phyloP scores from a whole-genome alignment of 2,888 invertebrate species.

The Athalia rosae region DNA sequence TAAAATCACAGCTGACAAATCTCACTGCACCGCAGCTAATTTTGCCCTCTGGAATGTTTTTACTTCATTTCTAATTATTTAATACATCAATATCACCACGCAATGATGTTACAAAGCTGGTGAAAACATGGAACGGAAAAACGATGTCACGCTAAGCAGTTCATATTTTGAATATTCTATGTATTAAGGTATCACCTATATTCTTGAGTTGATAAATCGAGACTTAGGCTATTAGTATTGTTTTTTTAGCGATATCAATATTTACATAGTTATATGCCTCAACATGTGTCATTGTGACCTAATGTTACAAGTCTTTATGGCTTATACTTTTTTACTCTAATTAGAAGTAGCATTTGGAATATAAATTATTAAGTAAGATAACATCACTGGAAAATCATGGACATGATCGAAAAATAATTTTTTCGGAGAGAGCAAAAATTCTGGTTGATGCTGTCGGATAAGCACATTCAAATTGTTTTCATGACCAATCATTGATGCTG shows the following conservation, averaged over 20 bases:
- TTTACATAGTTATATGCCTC: neutral
- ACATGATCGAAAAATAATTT: neutral
- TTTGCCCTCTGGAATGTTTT: neutral
- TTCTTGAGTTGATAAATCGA: constrained; percentile 18
- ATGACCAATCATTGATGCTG: neutral
- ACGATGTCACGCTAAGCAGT: constrained; percentile 9
- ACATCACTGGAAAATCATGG: neutral
- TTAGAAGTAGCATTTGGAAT: neutral
- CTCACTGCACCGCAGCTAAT: neutral
- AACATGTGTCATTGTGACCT: constrained; percentile 14
- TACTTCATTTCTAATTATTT: neutral
- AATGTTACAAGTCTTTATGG: neutral
- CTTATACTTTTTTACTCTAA: constrained; percentile 3
- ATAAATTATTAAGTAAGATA: neutral
- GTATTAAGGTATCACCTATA: constrained; percentile 15
- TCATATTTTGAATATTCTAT: constrained; percentile 15
- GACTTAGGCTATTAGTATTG: constrained; percentile 25
- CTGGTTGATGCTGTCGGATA: neutral
- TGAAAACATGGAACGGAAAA: neutral
- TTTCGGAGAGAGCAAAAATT: constrained; percentile 6
- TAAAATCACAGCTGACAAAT: neutral
- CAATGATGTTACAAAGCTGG: neutral
- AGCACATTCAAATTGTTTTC: neutral
- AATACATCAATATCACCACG: neutral
- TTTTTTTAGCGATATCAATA: constrained; percentile 1